Evolutionary conservation across 2,113 vertebrate genomes (phyloP).

Genomic region (Oreochromis aureus): DNA sequence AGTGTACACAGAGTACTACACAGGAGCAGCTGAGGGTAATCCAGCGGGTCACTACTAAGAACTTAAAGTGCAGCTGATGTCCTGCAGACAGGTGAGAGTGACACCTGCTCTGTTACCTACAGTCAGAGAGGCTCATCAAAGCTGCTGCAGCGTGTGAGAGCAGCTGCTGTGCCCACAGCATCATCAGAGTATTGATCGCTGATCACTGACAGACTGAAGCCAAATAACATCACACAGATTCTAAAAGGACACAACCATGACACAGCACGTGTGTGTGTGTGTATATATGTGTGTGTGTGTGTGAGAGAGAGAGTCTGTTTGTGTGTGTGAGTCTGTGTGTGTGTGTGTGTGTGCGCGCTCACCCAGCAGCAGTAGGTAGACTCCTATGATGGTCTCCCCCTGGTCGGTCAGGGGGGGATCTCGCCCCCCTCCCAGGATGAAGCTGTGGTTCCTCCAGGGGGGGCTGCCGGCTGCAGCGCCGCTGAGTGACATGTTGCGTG

Average conservation of each 20-base stretch:
- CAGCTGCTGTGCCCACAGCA: neutral
- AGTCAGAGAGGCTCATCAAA: neutral
- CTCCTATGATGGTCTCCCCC: constrained; percentile 58
- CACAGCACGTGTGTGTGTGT: neutral
- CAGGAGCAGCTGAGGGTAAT: neutral
- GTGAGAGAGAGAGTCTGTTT: rapidly evolving
- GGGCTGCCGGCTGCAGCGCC: neutral
- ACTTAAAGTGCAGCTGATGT: neutral
- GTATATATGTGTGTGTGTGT: rapidly evolving
- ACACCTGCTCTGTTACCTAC: neutral
- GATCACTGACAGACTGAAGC: neutral
- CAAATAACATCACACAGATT: neutral
- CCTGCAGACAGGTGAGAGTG: neutral
- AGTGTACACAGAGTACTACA: neutral
- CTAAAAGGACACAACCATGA: neutral
- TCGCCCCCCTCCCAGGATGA: neutral
- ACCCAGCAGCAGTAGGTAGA: constrained; percentile 61
- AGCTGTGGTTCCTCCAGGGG: constrained; percentile 51
- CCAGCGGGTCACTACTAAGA: neutral
- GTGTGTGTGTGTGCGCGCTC: neutral
- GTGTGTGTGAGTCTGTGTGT: too few species aligned
- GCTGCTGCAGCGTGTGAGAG: neutral
- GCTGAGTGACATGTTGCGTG: neutral
- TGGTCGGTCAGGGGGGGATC: constrained; percentile 54
- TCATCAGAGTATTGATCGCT: neutral